phyloP scores from a whole-genome alignment of 2,113 vertebrate species.

The Gambusia holbrooki region DNA sequence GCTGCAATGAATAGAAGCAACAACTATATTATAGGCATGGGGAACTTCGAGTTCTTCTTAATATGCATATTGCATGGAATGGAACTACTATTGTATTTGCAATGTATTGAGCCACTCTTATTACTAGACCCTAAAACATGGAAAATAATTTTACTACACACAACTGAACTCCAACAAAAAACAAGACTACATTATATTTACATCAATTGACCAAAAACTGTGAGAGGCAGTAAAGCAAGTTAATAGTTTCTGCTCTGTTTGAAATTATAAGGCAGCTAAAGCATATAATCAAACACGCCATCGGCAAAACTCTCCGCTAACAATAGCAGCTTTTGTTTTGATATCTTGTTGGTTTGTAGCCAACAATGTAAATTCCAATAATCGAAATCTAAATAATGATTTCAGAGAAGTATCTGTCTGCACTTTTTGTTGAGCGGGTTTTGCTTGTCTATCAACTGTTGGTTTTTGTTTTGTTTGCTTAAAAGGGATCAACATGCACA shows the following conservation, averaged over 20 bases:
- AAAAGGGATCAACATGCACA: background rate
- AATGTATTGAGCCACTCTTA: background rate
- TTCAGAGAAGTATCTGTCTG: background rate
- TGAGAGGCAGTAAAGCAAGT: background rate
- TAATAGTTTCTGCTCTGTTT: background rate
- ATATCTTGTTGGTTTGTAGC: background rate
- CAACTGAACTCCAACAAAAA: background rate
- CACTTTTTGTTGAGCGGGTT: background rate
- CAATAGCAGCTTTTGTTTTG: background rate
- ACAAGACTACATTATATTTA: background rate
- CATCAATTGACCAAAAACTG: background rate
- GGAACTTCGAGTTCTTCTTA: background rate
- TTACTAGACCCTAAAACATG: background rate
- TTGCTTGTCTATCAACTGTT: background rate
- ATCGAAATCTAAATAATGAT: background rate
- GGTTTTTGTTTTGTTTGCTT: too few species aligned
- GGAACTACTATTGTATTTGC: background rate
- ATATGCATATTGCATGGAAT: background rate
- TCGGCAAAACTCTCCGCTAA: background rate
- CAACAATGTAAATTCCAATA: background rate
- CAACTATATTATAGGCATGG: background rate
- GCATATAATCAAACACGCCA: background rate
- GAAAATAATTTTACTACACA: background rate
- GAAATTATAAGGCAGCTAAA: too few species aligned
- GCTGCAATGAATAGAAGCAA: background rate